Base-by-base conservation (phyloP, 2,888 invertebrate genomes). In the Oligia strigilis region DNA sequence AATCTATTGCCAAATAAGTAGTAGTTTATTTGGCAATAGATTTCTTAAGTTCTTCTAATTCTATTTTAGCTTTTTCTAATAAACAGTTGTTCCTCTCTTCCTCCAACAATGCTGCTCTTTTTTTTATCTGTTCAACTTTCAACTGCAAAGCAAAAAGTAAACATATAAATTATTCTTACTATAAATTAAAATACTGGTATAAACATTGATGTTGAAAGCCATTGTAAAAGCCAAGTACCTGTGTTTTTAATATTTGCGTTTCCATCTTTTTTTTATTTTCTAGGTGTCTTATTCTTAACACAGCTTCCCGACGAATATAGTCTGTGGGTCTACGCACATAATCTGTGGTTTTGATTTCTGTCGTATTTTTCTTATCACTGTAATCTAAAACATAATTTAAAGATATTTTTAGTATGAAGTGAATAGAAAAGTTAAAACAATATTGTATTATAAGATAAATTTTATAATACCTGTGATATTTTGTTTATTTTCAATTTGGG, bases 201-300 rank as follows among this genome's bases (percentile, higher is more conserved):
- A 40, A 40, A 40, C 40, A 4, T 40, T 40, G 40, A 40, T 40
- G 40, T 40, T 75, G 36, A 19, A 69, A 58, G 6, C 19, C 40
- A 58, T 75, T 19, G 55, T 36, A 58, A n/a, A n/a, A n/a, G n/a
- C n/a, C n/a, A 60, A 6, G 46, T 70, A 70, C 66, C 75, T 74
- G 62, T 69, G 70, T 65, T 79, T 70, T 71, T 13, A 78, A 70
- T 70, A 70, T 69, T n/a, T 62, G 69, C 43, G 58, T 78, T 73
- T 78, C 73, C n/a, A 60, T n/a, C 19, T 74, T 69, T 72, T 74
- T 73, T 43, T 78, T 73, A 69, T 64, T 74, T 74, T 78, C 62
- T 52, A 78, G 70, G 46, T 13, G 43, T 19, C 43, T 29, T 6
- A 78, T 78, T 52, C 70, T 4, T 0, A 78, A 23, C 4, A 74